phyloP scores from a whole-genome alignment of 1,140 invertebrate genomes.

The Carcinoscorpius rotundicauda region DNA sequence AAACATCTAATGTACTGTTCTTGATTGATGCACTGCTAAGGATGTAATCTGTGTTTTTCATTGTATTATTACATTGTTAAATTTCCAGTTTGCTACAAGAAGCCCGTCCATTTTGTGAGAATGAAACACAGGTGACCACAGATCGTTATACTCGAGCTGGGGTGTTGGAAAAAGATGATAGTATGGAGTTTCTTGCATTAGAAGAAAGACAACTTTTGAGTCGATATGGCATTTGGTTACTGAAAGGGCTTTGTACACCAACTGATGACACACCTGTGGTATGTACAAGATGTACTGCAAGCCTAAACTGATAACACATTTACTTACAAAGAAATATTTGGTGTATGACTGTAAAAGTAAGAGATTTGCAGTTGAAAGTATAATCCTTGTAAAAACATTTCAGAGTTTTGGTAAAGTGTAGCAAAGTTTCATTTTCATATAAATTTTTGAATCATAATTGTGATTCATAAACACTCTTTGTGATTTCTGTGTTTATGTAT shows the following conservation, averaged over 20 bases:
- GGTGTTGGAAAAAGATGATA: slow-evolving; percentile 29
- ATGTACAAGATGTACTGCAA: slow-evolving; percentile 10
- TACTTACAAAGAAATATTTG: no score
- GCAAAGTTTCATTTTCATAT: no score
- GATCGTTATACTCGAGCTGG: slow-evolving; percentile 31
- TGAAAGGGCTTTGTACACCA: slow-evolving; percentile 85
- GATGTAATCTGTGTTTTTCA: not conserved
- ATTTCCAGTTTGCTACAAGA: not conserved
- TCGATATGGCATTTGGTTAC: slow-evolving; percentile 90
- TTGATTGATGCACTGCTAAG: no score
- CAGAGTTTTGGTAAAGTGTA: no score
- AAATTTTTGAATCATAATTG: no score
- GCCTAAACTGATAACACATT: no score
- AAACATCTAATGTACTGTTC: no score
- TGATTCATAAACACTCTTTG: no score
- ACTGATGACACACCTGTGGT: slow-evolving; percentile 54
- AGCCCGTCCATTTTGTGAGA: slow-evolving; percentile 26
- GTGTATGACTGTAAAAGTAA: no score
- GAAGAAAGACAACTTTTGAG: slow-evolving; percentile 80
- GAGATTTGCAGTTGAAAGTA: no score
- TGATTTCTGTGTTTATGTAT: no score
- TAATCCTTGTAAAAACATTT: no score
- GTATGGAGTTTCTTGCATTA: slow-evolving; percentile 29
- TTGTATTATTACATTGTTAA: not conserved
- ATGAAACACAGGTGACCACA: slow-evolving; percentile 18